Evolutionary conservation across 1,140 invertebrate genomes (phyloP).

Genomic region (Pseudomyrmex pallidus): DNA sequence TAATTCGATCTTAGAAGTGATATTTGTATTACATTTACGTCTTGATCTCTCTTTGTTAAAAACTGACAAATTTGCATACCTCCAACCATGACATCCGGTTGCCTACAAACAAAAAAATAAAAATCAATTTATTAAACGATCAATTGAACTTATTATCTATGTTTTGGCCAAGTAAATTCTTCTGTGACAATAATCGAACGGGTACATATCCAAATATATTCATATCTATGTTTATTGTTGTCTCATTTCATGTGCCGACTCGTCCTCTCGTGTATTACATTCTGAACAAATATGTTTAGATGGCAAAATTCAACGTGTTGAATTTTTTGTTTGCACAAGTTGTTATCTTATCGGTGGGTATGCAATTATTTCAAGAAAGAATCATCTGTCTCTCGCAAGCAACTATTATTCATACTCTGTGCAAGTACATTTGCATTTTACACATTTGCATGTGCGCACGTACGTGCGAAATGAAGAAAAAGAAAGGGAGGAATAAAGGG

Average conservation of each 20-base stretch:
- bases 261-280: too few species aligned
- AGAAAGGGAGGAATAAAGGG: too few species aligned
- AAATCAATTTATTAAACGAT: neutral
- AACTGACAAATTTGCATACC: constrained; percentile 63
- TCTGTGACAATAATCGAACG: too few species aligned
- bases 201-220: too few species aligned
- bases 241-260: too few species aligned
- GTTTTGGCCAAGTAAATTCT: neutral
- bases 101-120: constrained; percentile 74
- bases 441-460: neutral
- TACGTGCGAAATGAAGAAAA: neutral
- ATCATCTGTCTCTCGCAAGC: constrained; percentile 63
- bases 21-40: neutral
- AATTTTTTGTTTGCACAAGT: too few species aligned
- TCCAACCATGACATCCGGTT: constrained; percentile 71
- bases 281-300: too few species aligned
- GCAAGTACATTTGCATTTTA: constrained; percentile 20
- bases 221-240: too few species aligned
- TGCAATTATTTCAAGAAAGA: constrained; percentile 71
- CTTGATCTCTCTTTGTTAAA: too few species aligned
- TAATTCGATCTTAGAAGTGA: constrained; percentile 8
- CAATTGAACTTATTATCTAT: neutral
- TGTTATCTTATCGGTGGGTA: constrained; percentile 66
- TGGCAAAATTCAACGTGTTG: too few species aligned
- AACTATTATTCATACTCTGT: constrained; percentile 57